Base-by-base conservation (phyloP, 2,888 invertebrate genomes). In the Drosophila sordidapex region DNA sequence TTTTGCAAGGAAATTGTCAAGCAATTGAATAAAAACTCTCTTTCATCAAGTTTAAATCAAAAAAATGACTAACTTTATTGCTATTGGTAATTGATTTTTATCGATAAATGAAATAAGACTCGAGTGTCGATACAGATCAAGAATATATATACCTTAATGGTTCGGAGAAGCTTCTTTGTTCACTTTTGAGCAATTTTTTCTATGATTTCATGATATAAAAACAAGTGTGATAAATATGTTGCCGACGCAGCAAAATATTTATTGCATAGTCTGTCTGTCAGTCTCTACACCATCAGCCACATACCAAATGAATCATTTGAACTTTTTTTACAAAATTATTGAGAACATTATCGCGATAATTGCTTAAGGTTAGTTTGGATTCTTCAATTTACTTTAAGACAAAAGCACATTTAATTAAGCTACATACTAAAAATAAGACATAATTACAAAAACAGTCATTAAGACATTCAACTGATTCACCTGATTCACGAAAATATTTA, bases 1-100 rank as follows among this genome's bases (percentile, higher is more conserved):
- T 58, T 46, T 70, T 21, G 46, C 69, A 62, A 46, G 21, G 46
- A 53, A 51, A 33, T 59, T 49, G 58, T 33, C 54, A 67, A 57
- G 18, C 54, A 81, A 65, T 54, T 40, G 54, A 63, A 65, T 40
- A 46, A 7, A 51, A 70, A 56, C 60, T 56, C 46, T 56, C 64
- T 58, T 7, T 46, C n/a, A 62, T 53, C 68, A 77, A 85, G 53
- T 65, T 63, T 38, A 72, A 64, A 56, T 54, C 68, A 70, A 54
- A 70, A 46, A 60, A 66, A 69, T 70, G 65, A 81, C 77, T 43
- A 68, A 65, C 64, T 72, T 60, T 68, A 76, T 54, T 64, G 13
- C 13, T 7, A 13, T 46, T 4, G 2, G 13, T 1, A 7, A 21
- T 21, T 15, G 15, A 46, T 25, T 15, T 15, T 25, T 46, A 43